Base-by-base conservation (phyloP, 2,113 vertebrate species). In the Rhipidura dahli region DNA sequence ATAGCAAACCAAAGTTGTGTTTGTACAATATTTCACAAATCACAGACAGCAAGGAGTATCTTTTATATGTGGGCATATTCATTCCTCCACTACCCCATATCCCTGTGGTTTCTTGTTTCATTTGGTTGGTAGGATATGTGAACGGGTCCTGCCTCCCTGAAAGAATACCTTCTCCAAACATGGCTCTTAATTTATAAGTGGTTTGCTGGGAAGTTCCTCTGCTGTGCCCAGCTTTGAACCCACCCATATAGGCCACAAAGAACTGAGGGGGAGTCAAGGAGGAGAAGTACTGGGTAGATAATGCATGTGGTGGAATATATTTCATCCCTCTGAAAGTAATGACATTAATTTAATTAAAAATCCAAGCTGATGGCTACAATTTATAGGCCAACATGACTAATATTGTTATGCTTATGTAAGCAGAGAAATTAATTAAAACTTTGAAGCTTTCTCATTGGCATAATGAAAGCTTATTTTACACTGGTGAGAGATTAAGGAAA, bases 381-480 rank as follows among this genome's bases (percentile, higher is more conserved):
- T 96, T 95, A 96, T 93, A 95, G 85, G 65, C 37, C 64, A 83
- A 84, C 56, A 20, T 81, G 83, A 89, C 85, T 94, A 94, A 95
- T 93, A 95, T 71, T 64, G 71, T 93, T 96, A 90, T 90, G 90
- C 90, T 93, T 94, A 83, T 95, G 79, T 86, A 97, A 97, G 94
- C 96, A 95, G 83, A 94, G 85, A 96, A 96, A 97, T 96, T 94
- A 96, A 96, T 97, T 96, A 96, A 90, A 96, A 90, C 39, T 93
- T 90, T 93, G 88, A 92, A 90, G 51, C 68, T 93, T 83, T 71
- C 69, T 92, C 0, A 0, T 64, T 90, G 90, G 76, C 49, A 68
- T 96, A 95, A 88, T 81, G 83, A 95, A 93, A 92, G 64, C 57
- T 86, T 85, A 81, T 93, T 93, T 93, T 94, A 86, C 7, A 28